phyloP scores from a whole-genome alignment of 2,113 vertebrate species.

The Periophthalmodon schlosseri region DNA sequence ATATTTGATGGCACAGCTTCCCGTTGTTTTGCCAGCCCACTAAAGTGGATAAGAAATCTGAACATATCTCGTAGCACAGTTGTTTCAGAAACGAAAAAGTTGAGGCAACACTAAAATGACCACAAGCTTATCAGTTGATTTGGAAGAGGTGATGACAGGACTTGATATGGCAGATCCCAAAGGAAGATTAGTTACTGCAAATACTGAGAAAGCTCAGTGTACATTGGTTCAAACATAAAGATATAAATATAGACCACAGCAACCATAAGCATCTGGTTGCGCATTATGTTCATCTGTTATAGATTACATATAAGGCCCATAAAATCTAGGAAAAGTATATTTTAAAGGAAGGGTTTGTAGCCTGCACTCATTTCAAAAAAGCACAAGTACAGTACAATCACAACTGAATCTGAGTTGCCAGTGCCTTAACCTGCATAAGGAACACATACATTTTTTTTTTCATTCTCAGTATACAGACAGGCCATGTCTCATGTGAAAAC shows the following conservation, averaged over 20 bases:
- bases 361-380: too few species aligned
- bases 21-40: conserved; percentile 1
- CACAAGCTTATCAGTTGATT: not conserved
- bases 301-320: too few species aligned
- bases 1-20: not conserved
- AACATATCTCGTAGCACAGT: conserved; percentile 1
- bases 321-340: too few species aligned
- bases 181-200: not conserved
- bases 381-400: too few species aligned
- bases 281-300: too few species aligned
- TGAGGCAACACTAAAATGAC: conserved; percentile 38
- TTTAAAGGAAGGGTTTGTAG: too few species aligned
- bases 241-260: not conserved
- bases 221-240: not conserved
- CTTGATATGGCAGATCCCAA: not conserved
- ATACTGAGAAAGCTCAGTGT: not conserved
- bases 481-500: too few species aligned
- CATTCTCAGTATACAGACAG: too few species aligned
- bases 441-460: too few species aligned
- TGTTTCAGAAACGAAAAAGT: conserved; percentile 21
- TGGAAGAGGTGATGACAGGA: not conserved
- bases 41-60: conserved; percentile 2
- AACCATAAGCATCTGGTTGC: not conserved
- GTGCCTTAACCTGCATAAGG: too few species aligned
- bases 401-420: too few species aligned